Percentiles rank a stretch among this genome's conserved stretches.
These are phyloP conservation scores for Chironomus tentans DNA, from an alignment of 2,888 invertebrate genomes.

Conservation along the genomic window DNA sequence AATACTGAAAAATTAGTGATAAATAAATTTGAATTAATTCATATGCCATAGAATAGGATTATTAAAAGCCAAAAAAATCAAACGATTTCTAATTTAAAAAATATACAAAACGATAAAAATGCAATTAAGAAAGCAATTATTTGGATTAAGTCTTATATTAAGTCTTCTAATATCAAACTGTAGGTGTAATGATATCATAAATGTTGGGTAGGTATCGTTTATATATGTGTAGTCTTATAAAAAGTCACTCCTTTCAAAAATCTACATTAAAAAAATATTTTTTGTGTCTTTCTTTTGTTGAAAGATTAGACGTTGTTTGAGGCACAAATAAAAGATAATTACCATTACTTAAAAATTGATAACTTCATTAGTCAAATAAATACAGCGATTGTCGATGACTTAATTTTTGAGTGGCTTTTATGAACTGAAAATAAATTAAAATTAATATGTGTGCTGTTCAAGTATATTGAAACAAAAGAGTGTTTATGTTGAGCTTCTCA, in stretches of 20 bases:
- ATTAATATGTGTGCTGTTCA: neutral
- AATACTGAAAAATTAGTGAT: neutral
- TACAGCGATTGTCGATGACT: neutral
- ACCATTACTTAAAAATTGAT: conserved; percentile 22
- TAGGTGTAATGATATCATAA: conserved; percentile 27
- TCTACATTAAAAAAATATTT: too few relatives aligned
- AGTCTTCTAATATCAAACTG: conserved; percentile 24
- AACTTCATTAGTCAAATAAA: conserved; percentile 6
- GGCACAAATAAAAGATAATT: conserved; percentile 20
- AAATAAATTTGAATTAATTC: neutral
- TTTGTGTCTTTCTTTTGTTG: neutral
- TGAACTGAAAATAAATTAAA: neutral
- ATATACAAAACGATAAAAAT: conserved; percentile 11
- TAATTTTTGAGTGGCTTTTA: neutral
- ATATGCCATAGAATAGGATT: neutral
- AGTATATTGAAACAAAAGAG: too few relatives aligned
- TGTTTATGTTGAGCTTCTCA: too few relatives aligned
- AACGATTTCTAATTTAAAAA: neutral
- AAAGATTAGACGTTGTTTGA: neutral
- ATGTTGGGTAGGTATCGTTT: conserved; percentile 17
- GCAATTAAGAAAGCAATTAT: conserved; percentile 16
- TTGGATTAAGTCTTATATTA: conserved; percentile 22
- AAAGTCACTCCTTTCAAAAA: neutral
- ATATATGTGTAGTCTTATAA: neutral
- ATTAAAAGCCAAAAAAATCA: neutral